Percentiles rank a stretch among this genome's conserved stretches.
Conservation (phyloP, 2,888 invertebrate genomes). For the Cephus spinipes region DNA sequence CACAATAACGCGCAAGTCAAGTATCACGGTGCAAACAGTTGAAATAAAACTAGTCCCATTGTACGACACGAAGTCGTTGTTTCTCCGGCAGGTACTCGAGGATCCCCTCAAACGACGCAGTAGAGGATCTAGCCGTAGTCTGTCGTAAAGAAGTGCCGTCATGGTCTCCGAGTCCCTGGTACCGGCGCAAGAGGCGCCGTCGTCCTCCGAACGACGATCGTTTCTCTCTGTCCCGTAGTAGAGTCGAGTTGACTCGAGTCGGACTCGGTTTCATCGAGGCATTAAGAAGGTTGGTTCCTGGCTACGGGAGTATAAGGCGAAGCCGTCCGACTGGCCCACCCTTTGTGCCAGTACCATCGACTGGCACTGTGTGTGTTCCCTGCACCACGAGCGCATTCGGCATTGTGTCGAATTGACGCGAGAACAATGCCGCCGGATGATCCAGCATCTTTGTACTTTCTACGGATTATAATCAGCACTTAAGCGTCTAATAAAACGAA, state of each 20-base stretch:
- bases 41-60: background rate
- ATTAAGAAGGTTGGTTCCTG: background rate
- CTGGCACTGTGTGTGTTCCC: constrained; percentile 4
- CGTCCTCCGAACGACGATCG: background rate
- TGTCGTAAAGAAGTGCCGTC: background rate
- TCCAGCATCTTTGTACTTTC: constrained; percentile 49
- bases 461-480: constrained; percentile 57
- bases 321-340: background rate
- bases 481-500: constrained; percentile 36
- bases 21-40: background rate
- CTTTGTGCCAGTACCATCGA: background rate
- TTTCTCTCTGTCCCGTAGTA: background rate
- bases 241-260: background rate
- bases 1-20: background rate
- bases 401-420: constrained; percentile 28
- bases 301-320: background rate
- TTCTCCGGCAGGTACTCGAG: background rate
- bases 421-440: constrained; percentile 53
- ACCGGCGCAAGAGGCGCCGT: background rate
- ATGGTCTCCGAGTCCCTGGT: background rate
- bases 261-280: constrained; percentile 4
- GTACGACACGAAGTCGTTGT: background rate
- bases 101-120: background rate
- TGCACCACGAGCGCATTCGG: constrained; percentile 14
- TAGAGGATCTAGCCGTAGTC: background rate